Conservation (phyloP, 2,888 invertebrate species). For the Anarsia innoxiella region DNA sequence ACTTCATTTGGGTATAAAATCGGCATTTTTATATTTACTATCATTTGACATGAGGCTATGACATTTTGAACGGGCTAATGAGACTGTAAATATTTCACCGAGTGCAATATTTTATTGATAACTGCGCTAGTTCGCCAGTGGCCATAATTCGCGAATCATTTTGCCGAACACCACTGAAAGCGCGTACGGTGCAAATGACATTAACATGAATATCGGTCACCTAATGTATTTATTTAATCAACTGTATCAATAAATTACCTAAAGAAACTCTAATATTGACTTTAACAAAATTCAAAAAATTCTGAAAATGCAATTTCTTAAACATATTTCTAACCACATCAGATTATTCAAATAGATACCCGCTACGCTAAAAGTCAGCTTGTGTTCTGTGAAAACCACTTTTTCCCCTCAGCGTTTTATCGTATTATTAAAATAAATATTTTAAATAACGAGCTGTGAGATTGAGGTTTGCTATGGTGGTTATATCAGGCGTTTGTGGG, state of each 20-base stretch:
- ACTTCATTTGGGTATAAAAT: too few species aligned
- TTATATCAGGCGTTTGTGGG: conserved; percentile 25
- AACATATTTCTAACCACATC: conserved; percentile 10
- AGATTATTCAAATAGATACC: conserved; percentile 24
- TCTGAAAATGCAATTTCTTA: too few species aligned
- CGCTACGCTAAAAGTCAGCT: conserved; percentile 23
- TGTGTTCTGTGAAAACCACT: conserved; percentile 24
- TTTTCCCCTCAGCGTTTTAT: conserved; percentile 24
- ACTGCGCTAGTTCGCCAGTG: conserved; percentile 18
- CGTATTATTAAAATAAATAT: conserved; percentile 43
- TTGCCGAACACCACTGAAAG: not conserved
- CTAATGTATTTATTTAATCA: not conserved
- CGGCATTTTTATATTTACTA: too few species aligned
- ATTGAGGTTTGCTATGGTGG: conserved; percentile 28
- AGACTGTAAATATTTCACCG: conserved; percentile 53
- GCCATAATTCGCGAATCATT: conserved; percentile 12
- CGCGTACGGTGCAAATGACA: not conserved
- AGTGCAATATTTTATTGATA: conserved; percentile 48
- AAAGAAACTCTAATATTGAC: too few species aligned
- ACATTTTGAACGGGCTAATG: conserved; percentile 36
- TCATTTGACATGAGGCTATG: too few species aligned
- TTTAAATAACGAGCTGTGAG: conserved; percentile 37
- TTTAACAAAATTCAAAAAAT: not conserved
- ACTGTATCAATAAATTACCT: too few species aligned
- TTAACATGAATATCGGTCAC: conserved; percentile 6